Evolutionary conservation across 2,797 vertebrate species (phyloP).

Genomic region (Clarias pachynema): DNA sequence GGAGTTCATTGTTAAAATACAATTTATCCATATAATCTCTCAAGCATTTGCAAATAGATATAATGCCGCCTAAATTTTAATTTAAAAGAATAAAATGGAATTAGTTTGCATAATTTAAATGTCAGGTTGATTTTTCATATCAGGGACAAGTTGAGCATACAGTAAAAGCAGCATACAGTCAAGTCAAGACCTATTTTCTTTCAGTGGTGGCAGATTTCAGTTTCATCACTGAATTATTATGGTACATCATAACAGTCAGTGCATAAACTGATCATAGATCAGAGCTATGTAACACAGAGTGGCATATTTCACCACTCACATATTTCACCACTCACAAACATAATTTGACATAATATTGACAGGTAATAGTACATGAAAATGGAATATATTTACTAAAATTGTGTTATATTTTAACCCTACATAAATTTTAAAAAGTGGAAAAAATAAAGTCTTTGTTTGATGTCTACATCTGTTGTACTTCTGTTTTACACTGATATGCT

Average conservation of each 20-base stretch:
- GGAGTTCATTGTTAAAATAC: background rate
- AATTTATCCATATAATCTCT: background rate
- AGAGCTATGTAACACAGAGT: background rate
- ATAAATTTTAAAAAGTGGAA: background rate
- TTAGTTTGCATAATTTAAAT: background rate
- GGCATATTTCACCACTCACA: background rate
- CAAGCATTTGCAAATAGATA: background rate
- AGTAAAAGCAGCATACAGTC: background rate
- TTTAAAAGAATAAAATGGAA: background rate
- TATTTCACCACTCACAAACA: background rate
- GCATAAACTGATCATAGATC: background rate
- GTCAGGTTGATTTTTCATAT: background rate
- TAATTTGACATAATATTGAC: background rate
- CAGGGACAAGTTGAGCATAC: background rate
- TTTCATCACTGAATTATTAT: background rate
- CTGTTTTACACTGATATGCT: background rate
- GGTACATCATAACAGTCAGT: background rate
- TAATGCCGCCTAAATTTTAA: background rate
- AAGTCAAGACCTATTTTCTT: background rate
- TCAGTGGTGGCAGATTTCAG: background rate
- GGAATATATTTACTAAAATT: background rate
- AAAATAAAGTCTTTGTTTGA: background rate
- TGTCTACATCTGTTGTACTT: background rate
- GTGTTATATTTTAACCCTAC: background rate
- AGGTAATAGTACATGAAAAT: background rate